Conservation (phyloP, 1,140 invertebrate genomes). For the Drosophila biarmipes region DNA sequence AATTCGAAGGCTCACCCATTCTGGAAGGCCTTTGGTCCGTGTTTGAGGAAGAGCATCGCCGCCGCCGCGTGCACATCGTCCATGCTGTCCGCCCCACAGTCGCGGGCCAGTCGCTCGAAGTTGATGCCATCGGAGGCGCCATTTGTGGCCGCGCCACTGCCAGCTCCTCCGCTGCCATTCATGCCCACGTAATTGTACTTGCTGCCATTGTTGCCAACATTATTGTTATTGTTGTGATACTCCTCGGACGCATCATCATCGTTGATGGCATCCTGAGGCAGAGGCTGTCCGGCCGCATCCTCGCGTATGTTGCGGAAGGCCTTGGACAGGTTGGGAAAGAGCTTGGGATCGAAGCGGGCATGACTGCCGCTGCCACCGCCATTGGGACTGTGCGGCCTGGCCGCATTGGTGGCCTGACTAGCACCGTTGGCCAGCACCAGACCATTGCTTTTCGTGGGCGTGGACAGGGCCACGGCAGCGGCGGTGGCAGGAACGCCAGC, state of each 20-base stretch:
- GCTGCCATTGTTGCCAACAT: slow-evolving; percentile 29
- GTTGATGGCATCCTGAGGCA: slow-evolving; percentile 42
- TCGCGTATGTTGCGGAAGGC: slow-evolving; percentile 70
- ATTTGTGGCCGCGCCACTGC: neutral
- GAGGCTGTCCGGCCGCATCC: slow-evolving; percentile 21
- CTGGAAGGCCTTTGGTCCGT: slow-evolving; percentile 86
- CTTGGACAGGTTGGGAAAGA: slow-evolving; percentile 80
- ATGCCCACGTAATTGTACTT: slow-evolving; percentile 48
- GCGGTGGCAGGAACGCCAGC: slow-evolving; percentile 2
- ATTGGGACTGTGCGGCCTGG: slow-evolving; percentile 31
- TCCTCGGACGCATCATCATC: slow-evolving; percentile 61
- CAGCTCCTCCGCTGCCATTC: slow-evolving; percentile 7
- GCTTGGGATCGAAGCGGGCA: slow-evolving; percentile 76
- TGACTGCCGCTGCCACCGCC: slow-evolving; percentile 29
- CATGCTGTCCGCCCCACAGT: slow-evolving; percentile 85
- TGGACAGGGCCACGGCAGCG: slow-evolving; percentile 30
- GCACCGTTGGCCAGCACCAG: slow-evolving; percentile 44
- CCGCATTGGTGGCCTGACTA: slow-evolving; percentile 22
- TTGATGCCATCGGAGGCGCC: slow-evolving; percentile 50
- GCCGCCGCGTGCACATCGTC: slow-evolving; percentile 92
- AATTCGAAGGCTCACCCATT: slow-evolving; percentile 67
- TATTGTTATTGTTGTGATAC: slow-evolving; percentile 59
- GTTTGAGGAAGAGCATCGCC: slow-evolving; percentile 92
- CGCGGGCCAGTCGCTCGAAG: slow-evolving; percentile 75
- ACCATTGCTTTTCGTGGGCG: slow-evolving; percentile 55